Percentiles rank a stretch among this genome's conserved stretches.
These are phyloP conservation scores for pig (Sus scrofa) DNA, from an alignment of 2,113 vertebrate genomes.

Conservation along the genomic window DNA sequence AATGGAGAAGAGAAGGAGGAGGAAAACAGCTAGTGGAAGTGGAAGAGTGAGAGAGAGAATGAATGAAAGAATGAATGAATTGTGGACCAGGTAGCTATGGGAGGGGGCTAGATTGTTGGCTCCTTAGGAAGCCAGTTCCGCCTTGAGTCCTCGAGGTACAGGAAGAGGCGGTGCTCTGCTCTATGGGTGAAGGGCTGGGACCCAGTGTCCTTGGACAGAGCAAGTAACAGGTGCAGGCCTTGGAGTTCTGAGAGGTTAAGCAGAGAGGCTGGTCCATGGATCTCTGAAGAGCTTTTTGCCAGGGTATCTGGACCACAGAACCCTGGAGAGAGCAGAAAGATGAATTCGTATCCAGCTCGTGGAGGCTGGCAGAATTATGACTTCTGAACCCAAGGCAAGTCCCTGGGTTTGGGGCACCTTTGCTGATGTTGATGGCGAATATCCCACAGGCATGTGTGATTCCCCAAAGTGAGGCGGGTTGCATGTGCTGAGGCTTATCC, in stretches of 20 bases:
- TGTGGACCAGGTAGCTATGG: background rate
- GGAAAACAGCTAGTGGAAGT: background rate
- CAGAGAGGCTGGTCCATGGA: no score
- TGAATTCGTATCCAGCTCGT: background rate
- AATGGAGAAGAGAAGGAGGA: background rate
- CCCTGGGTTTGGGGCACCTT: no score
- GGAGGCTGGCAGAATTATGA: background rate
- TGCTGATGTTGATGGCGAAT: no score
- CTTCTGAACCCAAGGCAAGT: background rate
- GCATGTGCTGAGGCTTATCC: background rate
- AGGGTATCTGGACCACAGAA: background rate
- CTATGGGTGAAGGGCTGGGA: background rate
- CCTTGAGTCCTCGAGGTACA: fast-evolving
- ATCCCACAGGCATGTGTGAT: fast-evolving
- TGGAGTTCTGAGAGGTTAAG: background rate
- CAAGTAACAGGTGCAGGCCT: fast-evolving
- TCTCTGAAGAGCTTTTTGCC: background rate
- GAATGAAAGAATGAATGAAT: background rate
- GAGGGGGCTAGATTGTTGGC: no score
- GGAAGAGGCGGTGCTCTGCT: background rate
- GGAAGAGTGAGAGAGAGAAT: background rate
- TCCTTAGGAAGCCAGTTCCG: background rate
- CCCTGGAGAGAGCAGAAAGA: background rate
- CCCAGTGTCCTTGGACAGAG: background rate
- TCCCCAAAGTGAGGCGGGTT: background rate